phyloP scores from a whole-genome alignment of 1,140 invertebrate species.

The Mycetomoellerius zeteki region DNA sequence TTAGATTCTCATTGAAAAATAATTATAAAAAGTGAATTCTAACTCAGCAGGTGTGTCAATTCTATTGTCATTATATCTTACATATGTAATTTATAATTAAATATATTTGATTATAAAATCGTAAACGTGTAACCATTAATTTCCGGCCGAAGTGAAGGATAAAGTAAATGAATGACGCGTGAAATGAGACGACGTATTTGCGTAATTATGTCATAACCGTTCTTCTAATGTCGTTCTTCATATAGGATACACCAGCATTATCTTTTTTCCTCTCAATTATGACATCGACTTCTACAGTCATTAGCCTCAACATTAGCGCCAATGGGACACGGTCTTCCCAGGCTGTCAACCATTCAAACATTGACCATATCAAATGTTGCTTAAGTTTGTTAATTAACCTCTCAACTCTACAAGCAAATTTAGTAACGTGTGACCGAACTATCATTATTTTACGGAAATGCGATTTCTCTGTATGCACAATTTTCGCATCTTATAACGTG shows the following conservation, averaged over 20 bases:
- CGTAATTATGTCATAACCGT: conserved; percentile 63
- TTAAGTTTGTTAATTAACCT: conserved; percentile 59
- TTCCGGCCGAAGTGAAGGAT: conserved; percentile 12
- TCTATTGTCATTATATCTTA: background rate
- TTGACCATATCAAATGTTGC: conserved; percentile 61
- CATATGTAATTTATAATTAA: background rate
- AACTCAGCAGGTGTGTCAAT: too few relatives aligned
- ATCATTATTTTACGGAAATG: background rate
- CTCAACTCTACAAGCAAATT: conserved; percentile 17
- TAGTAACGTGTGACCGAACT: background rate
- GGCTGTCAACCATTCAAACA: conserved; percentile 57
- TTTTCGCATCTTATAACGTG: background rate
- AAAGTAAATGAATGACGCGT: conserved; percentile 37
- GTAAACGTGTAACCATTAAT: background rate
- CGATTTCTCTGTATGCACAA: background rate
- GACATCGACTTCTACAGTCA: conserved; percentile 61
- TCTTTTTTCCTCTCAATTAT: conserved; percentile 57
- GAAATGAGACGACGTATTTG: conserved; percentile 56
- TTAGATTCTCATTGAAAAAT: too few relatives aligned
- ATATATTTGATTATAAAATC: conserved; percentile 30
- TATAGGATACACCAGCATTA: conserved; percentile 46
- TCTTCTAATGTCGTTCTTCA: conserved; percentile 36
- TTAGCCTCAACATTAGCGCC: conserved; percentile 57
- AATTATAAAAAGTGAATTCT: too few relatives aligned
- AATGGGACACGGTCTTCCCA: conserved; percentile 61